phyloP scores from a whole-genome alignment of 1,140 invertebrate species.

The Andrena cerasifolii region DNA sequence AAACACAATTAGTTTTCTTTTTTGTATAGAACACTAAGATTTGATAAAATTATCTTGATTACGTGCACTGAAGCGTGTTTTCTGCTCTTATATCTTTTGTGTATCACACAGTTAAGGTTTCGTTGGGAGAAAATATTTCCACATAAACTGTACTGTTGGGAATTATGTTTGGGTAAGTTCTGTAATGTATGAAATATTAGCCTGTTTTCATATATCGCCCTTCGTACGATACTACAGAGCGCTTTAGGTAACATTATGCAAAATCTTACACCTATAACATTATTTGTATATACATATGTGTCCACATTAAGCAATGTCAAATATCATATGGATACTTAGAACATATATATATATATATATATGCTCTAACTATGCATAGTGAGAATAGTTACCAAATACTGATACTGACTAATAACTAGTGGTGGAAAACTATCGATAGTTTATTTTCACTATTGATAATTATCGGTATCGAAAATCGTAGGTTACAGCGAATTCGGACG shows the following conservation, averaged over 20 bases:
- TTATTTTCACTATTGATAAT: no score
- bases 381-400: no score
- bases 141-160: not conserved
- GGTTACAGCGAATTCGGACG: no score
- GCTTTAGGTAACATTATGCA: constrained; percentile 2
- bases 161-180: not conserved
- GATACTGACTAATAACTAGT: no score
- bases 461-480: no score
- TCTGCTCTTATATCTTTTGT: constrained; percentile 28
- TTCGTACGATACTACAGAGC: not conserved
- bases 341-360: no score
- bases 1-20: not conserved
- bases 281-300: no score
- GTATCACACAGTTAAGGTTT: not conserved
- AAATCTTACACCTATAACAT: not conserved
- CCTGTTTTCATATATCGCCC: constrained; percentile 2
- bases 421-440: no score
- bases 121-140: not conserved
- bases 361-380: no score
- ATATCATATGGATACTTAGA: no score
- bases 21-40: not conserved
- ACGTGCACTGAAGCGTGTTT: not conserved
- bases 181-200: not conserved
- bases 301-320: no score
- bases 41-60: constrained; percentile 7